A percentile compares a stretch with the other conserved stretches of the same genome.
phyloP scores from a whole-genome alignment of 2,797 vertebrate genomes.

The Pangasius sanitwongsei region DNA sequence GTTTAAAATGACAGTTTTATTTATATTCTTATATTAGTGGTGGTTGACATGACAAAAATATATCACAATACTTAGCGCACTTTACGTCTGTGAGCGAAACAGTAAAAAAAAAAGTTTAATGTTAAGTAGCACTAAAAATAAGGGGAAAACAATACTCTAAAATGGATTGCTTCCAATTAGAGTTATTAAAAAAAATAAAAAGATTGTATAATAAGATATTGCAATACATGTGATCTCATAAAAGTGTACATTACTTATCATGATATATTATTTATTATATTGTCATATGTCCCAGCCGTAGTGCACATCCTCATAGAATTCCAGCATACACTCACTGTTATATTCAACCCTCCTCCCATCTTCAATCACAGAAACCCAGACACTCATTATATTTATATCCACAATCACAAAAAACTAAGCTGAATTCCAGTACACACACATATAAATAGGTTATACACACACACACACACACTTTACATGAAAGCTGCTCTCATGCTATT shows the following conservation, averaged over 20 bases:
- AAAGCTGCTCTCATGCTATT: conserved; percentile 72
- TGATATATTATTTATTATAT: neutral
- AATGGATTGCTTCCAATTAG: neutral
- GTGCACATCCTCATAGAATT: neutral
- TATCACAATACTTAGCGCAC: too few species aligned
- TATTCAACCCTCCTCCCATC: neutral
- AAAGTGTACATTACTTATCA: neutral
- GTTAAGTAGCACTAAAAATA: neutral
- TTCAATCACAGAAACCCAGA: neutral
- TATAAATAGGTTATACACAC: neutral
- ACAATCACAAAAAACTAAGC: conserved; percentile 20
- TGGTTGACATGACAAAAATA: too few species aligned
- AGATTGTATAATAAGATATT: neutral
- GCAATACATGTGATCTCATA: neutral
- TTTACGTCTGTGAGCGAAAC: too few species aligned
- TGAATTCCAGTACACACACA: conserved; percentile 35
- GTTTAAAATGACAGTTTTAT: neutral
- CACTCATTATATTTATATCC: conserved; percentile 4
- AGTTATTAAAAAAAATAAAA: neutral
- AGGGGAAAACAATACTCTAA: neutral
- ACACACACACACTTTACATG: conserved; percentile 59
- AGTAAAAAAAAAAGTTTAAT: neutral
- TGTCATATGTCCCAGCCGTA: neutral
- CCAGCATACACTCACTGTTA: conserved; percentile 12
- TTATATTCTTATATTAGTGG: too few species aligned